Evolutionary conservation across 2,888 invertebrate genomes (phyloP).

Genomic region (Ectemnius continuus): DNA sequence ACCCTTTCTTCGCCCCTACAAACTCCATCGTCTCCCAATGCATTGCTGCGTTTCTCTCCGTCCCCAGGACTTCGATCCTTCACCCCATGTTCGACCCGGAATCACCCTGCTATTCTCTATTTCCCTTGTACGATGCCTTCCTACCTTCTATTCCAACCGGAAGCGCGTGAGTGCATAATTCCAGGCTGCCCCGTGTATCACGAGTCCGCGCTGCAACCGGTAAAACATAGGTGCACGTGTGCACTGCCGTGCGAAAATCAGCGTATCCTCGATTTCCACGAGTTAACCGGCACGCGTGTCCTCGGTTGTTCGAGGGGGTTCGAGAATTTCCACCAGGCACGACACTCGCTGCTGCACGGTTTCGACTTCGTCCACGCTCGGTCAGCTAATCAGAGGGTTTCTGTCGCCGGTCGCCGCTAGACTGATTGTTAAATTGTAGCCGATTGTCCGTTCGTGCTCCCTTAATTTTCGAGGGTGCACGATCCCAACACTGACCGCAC

Average conservation of each 20-base stretch:
- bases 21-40: not conserved
- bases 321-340: no score
- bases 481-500: not conserved
- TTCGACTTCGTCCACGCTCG: not conserved
- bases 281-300: no score
- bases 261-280: not conserved
- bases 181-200: conserved; percentile 25
- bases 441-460: not conserved
- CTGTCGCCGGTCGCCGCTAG: not conserved
- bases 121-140: conserved; percentile 1
- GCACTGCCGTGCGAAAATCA: conserved; percentile 23
- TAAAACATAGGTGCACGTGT: conserved; percentile 12
- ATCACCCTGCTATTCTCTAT: conserved; percentile 4
- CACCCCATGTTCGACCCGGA: conserved; percentile 4
- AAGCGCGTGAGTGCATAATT: conserved; percentile 58
- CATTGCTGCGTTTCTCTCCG: conserved; percentile 1
- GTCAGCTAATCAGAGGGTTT: conserved; percentile 1
- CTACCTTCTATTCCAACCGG: conserved; percentile 43
- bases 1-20: not conserved
- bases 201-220: conserved; percentile 1
- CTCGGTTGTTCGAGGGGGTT: no score
- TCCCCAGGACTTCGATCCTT: not conserved
- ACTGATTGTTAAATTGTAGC: conserved; percentile 1
- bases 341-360: not conserved
- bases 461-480: conserved; percentile 4